Evolutionary conservation across 2,113 vertebrate species (phyloP).

Genomic region (Microtus ochrogaster): DNA sequence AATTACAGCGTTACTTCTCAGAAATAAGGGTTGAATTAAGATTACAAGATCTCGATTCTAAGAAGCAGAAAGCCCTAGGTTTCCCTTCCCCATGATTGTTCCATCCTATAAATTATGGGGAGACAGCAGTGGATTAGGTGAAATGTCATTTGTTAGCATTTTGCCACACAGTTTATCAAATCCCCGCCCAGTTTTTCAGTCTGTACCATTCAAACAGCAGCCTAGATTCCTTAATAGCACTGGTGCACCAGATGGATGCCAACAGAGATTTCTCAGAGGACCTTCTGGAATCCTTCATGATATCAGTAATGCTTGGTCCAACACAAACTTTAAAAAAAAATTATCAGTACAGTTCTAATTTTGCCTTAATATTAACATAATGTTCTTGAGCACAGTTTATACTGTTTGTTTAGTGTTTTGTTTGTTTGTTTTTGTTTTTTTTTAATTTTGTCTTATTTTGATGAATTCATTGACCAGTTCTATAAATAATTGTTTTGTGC

Average conservation of each 20-base stretch:
- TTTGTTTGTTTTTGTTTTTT: background rate
- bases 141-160: background rate
- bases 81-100: background rate
- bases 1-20: background rate
- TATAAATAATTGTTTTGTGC: background rate
- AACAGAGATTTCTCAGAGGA: background rate
- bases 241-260: background rate
- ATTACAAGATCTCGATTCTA: background rate
- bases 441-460: background rate
- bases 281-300: background rate
- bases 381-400: background rate
- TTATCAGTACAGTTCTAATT: background rate
- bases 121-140: background rate
- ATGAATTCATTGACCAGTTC: background rate
- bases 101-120: background rate
- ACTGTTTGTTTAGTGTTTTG: background rate
- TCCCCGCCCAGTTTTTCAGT: background rate
- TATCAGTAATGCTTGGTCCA: background rate
- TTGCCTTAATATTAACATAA: background rate
- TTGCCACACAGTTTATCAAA: background rate
- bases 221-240: background rate
- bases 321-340: background rate
- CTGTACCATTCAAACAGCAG: background rate
- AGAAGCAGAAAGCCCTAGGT: background rate
- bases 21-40: background rate